Evolutionary conservation across 1,140 invertebrate species (phyloP).

Genomic region (Drosophila lini): DNA sequence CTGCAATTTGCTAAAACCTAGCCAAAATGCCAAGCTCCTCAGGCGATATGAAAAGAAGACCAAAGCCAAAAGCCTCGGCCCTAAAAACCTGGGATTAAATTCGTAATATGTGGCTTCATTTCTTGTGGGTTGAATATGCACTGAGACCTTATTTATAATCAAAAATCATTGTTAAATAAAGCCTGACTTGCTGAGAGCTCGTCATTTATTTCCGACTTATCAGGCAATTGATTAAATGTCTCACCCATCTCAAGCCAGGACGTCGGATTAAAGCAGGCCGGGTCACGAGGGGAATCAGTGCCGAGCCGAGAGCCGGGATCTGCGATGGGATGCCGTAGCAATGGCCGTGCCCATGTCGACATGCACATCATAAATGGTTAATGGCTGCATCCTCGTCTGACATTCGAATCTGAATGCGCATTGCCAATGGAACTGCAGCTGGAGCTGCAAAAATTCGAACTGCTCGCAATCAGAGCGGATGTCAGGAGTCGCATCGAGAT

Average conservation of each 20-base stretch:
- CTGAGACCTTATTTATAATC: background rate
- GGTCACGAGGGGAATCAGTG: constrained; percentile 48
- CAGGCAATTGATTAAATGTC: constrained; percentile 58
- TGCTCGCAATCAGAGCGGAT: constrained; percentile 62
- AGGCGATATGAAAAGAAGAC: constrained; percentile 21
- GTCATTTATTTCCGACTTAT: constrained; percentile 42
- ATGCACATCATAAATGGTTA: constrained; percentile 75
- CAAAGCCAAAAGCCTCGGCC: constrained; percentile 7
- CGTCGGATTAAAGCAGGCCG: constrained; percentile 48
- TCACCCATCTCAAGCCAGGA: constrained; percentile 34
- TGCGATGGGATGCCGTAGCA: constrained; percentile 23
- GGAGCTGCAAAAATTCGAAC: constrained; percentile 38
- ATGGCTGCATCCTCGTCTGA: constrained; percentile 39
- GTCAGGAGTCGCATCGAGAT: constrained; percentile 48
- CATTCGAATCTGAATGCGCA: constrained; percentile 15
- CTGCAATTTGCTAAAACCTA: constrained; percentile 65
- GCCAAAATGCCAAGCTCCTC: constrained; percentile 32
- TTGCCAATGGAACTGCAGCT: constrained; percentile 13
- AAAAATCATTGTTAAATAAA: constrained; percentile 7
- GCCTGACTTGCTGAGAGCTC: constrained; percentile 21
- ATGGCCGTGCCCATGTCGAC: constrained; percentile 43
- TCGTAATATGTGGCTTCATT: background rate
- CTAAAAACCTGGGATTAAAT: constrained; percentile 23
- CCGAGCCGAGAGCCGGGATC: background rate
- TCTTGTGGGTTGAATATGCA: background rate